Conservation (phyloP, 2,888 invertebrate genomes). For the Zygothrica quintamaculata region DNA sequence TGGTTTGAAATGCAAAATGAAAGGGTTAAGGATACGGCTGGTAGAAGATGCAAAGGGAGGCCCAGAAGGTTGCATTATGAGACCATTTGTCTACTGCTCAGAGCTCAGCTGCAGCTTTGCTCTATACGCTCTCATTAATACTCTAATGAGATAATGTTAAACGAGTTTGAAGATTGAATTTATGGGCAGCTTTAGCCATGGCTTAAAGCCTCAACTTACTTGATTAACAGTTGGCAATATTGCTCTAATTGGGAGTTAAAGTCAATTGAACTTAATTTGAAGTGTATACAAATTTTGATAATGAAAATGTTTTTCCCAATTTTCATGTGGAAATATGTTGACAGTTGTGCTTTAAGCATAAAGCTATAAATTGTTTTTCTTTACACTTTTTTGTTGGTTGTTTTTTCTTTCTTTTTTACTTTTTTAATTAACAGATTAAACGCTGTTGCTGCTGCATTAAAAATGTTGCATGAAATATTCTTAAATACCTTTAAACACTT, state of each 20-base stretch:
- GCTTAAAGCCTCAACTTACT: too few relatives aligned
- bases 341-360: slow-evolving; percentile 52
- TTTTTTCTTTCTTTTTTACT: slow-evolving; percentile 50
- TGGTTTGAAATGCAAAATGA: slow-evolving; percentile 50
- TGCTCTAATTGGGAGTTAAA: too few relatives aligned
- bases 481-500: slow-evolving; percentile 29
- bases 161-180: neutral
- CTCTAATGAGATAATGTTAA: slow-evolving; percentile 1
- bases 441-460: neutral
- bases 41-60: neutral
- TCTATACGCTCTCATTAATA: slow-evolving; percentile 30
- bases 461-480: neutral
- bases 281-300: slow-evolving; percentile 1
- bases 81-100: slow-evolving; percentile 55
- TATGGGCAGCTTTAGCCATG: too few relatives aligned
- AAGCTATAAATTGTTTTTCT: slow-evolving; percentile 59
- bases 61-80: slow-evolving; percentile 13
- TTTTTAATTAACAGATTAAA: slow-evolving; percentile 76
- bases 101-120: slow-evolving; percentile 41
- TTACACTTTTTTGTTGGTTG: slow-evolving; percentile 1
- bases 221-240: too few relatives aligned
- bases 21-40: slow-evolving; percentile 28
- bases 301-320: neutral
- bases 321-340: slow-evolving; percentile 50
- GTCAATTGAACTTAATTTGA: too few relatives aligned